phyloP scores from a whole-genome alignment of 2,113 vertebrate species.

The Megaptera novaeangliae region DNA sequence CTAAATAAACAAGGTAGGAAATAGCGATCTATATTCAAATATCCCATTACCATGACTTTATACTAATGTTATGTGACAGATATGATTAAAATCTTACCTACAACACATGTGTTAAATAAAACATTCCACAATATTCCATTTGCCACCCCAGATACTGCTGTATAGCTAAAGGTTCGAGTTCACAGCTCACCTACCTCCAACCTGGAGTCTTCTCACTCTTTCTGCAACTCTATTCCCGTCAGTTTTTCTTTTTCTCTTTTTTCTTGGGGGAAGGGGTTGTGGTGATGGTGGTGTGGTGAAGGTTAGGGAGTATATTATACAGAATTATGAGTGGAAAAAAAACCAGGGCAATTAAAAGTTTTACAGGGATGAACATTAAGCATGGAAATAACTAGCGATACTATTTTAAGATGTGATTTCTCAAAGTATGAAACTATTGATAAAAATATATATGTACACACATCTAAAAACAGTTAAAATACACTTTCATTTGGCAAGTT shows the following conservation, averaged over 20 bases:
- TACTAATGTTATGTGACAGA: not conserved
- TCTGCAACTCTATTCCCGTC: not conserved
- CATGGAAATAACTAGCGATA: slow-evolving; percentile 53
- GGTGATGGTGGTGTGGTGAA: not conserved
- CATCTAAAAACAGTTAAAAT: slow-evolving; percentile 39
- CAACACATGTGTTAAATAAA: not conserved
- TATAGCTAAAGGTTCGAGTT: not conserved
- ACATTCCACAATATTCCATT: not conserved
- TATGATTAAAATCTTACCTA: not conserved
- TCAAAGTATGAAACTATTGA: not conserved
- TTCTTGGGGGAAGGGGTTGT: not conserved
- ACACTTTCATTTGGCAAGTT: slow-evolving; percentile 45
- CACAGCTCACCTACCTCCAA: slow-evolving; percentile 19
- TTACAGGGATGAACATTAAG: slow-evolving; percentile 22
- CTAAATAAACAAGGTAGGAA: slow-evolving; percentile 19
- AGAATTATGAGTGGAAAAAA: slow-evolving; percentile 12
- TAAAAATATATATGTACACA: slow-evolving; percentile 39
- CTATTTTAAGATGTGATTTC: slow-evolving; percentile 53
- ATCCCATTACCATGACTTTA: slow-evolving; percentile 7
- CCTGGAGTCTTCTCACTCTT: slow-evolving; percentile 29
- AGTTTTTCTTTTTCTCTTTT: not conserved
- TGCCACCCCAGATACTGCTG: not conserved
- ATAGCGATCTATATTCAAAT: not conserved
- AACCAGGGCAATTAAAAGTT: slow-evolving; percentile 53
- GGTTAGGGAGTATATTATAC: not conserved